Evolutionary conservation across 92 coral and sea anemone genomes (phyloP), one percentile per base, ranked within the genome.

Genomic region (Plumapathes pennacea): DNA sequence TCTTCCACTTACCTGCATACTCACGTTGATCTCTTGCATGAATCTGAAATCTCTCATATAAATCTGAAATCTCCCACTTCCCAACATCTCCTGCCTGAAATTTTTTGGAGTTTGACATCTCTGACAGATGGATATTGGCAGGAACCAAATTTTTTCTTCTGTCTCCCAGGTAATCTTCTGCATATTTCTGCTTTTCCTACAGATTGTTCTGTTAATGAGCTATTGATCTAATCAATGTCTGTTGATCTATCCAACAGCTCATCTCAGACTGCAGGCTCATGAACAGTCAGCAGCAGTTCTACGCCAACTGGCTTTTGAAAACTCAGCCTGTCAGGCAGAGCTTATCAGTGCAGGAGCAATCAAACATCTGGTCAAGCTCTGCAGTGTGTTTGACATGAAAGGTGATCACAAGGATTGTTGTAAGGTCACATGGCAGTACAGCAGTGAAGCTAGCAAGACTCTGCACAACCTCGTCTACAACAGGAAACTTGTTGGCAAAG

Each of bases 371-470:
- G 70, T 91, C 5, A 38, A 75, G 36, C 73, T 91, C 51, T 87
- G 97, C 28, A 86, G 82, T 36, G 64, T 87, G 27, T 84, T 80
- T 53, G 72, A 74, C 49, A 73, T 83, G 8, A 46, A 37, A 37
- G 85, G 91, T 50, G 24, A 14, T 25, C 97, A 91, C 72, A 62
- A 83, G 40, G 76, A 64, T 62, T 91, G 97, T 71, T 91, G 97
- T 49, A 71, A 64, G 32, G 27, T 51, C 14, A 37, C 41, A 17
- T 28, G 37, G 12, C 37, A 69, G 18, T 80, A 72, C 29, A 64
- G 78, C 1, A 31, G 38, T 4, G 62, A 75, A 24, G 97, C 92
- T 2, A 73, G 67, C 13, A 38, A 62, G 6, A 59, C 51, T 41
- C 59, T 91, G 4, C 46, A 54, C 22, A 85, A 80, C 3, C 64